Evolutionary conservation across 2,797 vertebrate genomes (phyloP).

Genomic region (Gymnoscopelus braueri): DNA sequence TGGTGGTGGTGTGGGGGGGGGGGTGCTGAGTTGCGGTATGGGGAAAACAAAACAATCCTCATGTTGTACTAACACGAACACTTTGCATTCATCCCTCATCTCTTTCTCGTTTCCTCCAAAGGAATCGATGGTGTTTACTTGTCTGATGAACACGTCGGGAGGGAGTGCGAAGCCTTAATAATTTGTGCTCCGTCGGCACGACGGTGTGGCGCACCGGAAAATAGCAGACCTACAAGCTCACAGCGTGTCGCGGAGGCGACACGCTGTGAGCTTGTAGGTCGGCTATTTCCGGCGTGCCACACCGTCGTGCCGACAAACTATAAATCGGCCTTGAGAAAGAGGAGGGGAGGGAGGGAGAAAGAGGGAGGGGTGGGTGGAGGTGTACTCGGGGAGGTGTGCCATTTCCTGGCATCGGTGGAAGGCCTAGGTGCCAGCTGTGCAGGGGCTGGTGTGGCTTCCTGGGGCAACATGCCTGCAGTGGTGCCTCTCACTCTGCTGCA

Average conservation of each 20-base stretch:
- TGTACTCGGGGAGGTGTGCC: slow-evolving; percentile 61
- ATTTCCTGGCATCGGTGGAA: slow-evolving; percentile 71
- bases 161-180: slow-evolving; percentile 21
- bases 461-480: slow-evolving; percentile 80
- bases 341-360: background rate
- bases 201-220: too few species aligned
- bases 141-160: slow-evolving; percentile 48
- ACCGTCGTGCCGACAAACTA: too few species aligned
- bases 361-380: slow-evolving; percentile 17
- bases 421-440: slow-evolving; percentile 77
- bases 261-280: too few species aligned
- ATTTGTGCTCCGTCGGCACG: slow-evolving; percentile 13
- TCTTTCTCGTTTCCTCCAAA: slow-evolving; percentile 14
- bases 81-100: background rate
- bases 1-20: too few species aligned
- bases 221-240: too few species aligned
- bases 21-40: too few species aligned
- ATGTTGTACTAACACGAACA: background rate
- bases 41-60: too few species aligned
- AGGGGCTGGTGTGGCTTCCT: slow-evolving; percentile 77
- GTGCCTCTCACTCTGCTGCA: slow-evolving; percentile 66
- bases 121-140: slow-evolving; percentile 42
- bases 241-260: too few species aligned
- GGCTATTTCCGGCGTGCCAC: too few species aligned
- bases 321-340: too few species aligned